Percentiles rank a stretch among this genome's conserved stretches.
These are phyloP conservation scores for Antechinus flavipes DNA, from an alignment of 2,113 vertebrate species.

Conservation along the genomic window DNA sequence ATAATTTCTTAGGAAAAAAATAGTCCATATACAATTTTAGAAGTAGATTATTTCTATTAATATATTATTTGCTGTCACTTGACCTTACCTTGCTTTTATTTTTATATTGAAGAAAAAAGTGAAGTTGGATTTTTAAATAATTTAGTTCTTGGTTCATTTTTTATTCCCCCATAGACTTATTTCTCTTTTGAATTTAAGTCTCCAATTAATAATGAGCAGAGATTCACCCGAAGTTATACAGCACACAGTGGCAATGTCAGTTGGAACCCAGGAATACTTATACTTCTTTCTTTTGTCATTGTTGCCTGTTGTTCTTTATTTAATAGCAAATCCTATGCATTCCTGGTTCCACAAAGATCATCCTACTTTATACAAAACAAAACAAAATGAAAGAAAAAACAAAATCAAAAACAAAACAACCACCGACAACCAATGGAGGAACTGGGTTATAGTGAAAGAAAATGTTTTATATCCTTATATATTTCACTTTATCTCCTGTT, in stretches of 20 bases:
- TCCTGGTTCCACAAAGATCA: neutral
- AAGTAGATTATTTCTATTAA: neutral
- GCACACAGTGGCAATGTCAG: neutral
- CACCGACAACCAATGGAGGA: neutral
- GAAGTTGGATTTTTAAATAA: neutral
- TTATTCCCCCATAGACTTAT: neutral
- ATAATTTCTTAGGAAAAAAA: neutral
- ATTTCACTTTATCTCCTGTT: neutral
- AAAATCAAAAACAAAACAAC: no score
- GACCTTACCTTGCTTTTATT: neutral
- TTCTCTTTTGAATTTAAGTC: conserved; percentile 36
- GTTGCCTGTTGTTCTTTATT: neutral
- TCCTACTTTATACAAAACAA: neutral
- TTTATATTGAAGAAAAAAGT: neutral
- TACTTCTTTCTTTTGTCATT: neutral
- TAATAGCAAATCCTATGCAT: neutral
- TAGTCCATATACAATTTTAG: neutral
- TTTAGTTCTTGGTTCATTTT: neutral
- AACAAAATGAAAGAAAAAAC: no score
- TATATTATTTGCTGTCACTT: neutral
- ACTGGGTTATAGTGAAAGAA: neutral
- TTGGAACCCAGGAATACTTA: neutral
- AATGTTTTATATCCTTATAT: neutral
- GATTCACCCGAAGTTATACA: neutral
- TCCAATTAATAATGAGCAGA: conserved; percentile 34